Percentiles rank a stretch among this genome's conserved stretches.
These are phyloP conservation scores for Antrozous pallidus DNA, from an alignment of 2,797 vertebrate species.

Conservation along the genomic window DNA sequence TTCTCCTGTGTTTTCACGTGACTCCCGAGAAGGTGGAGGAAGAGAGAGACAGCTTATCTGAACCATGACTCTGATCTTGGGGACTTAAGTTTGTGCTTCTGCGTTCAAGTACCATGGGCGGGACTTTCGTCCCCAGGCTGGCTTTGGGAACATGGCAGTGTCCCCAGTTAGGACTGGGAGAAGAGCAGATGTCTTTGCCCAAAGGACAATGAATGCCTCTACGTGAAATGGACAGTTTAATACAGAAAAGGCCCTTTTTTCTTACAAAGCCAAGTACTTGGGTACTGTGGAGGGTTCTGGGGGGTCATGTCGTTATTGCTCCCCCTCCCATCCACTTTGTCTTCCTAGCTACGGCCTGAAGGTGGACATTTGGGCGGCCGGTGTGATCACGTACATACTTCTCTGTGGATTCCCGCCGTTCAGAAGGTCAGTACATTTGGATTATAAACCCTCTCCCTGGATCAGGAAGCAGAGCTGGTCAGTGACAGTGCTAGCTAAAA, in stretches of 20 bases:
- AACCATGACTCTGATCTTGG: fast-evolving
- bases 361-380: constrained; percentile 98
- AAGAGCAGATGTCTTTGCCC: neutral
- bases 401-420: constrained; percentile 98
- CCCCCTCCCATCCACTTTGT: neutral
- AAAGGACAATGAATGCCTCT: neutral
- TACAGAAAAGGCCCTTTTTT: neutral
- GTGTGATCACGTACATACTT: constrained; percentile 97
- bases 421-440: constrained; percentile 88
- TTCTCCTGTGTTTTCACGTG: fast-evolving
- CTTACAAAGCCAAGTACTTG: neutral
- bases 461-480: neutral
- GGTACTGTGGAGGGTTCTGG: neutral
- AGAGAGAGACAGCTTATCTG: fast-evolving
- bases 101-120: neutral
- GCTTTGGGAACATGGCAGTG: neutral
- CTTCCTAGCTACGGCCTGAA: constrained; percentile 93
- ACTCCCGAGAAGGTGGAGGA: neutral
- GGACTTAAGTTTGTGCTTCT: neutral
- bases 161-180: neutral
- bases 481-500: constrained; percentile 18
- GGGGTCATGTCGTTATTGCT: neutral
- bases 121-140: neutral
- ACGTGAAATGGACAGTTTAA: neutral
- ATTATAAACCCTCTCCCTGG: neutral